Conservation (phyloP, 2,888 invertebrate species). For the Callosobruchus maculatus region DNA sequence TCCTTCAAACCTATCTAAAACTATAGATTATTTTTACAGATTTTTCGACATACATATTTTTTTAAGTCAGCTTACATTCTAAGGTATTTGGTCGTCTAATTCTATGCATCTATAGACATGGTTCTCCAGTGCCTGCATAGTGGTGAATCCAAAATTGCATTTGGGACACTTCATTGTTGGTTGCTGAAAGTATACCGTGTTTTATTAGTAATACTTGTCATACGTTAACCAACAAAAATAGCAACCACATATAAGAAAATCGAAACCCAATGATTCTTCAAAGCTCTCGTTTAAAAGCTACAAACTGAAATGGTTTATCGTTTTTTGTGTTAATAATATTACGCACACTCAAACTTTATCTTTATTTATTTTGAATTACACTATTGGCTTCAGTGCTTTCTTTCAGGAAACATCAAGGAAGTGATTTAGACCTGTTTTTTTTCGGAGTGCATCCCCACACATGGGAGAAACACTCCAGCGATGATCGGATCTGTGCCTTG, state of each 20-base stretch:
- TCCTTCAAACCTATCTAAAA: neutral
- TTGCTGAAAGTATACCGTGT: neutral
- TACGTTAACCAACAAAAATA: neutral
- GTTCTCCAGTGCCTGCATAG: conserved; percentile 22
- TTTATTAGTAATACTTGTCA: neutral
- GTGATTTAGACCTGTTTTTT: no score
- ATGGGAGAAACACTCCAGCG: no score
- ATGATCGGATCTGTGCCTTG: no score
- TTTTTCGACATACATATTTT: neutral
- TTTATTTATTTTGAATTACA: no score
- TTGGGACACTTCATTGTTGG: conserved; percentile 17
- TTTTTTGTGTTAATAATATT: neutral
- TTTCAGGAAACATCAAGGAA: no score
- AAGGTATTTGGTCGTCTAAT: conserved; percentile 23
- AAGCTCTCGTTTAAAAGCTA: neutral
- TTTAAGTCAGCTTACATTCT: conserved; percentile 1
- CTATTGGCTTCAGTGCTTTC: no score
- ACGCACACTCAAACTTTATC: no score
- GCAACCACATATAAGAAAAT: neutral
- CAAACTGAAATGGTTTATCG: neutral
- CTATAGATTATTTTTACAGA: neutral
- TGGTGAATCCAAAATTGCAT: conserved; percentile 22
- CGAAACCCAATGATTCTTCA: neutral
- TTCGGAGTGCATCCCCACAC: no score
- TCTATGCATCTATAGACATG: conserved; percentile 31